phyloP scores from a whole-genome alignment of 2,797 vertebrate species.

The Cryptoblepharus egeriae region DNA sequence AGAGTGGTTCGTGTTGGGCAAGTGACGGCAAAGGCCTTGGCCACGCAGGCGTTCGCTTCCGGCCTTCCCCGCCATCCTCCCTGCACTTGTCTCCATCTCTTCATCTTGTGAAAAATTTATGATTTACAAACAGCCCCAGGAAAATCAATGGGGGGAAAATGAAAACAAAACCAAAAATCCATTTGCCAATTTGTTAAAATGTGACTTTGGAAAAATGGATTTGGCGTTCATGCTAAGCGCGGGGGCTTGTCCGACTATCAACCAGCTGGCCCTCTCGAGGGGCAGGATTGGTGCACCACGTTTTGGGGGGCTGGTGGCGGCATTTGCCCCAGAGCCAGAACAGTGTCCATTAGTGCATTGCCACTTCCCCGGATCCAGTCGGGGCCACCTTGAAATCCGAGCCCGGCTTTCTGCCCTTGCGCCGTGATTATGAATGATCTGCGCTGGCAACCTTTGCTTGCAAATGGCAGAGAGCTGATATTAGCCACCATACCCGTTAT shows the following conservation, averaged over 20 bases:
- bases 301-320: neutral
- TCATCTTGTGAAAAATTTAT: neutral
- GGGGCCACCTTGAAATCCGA: neutral
- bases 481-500: conserved; percentile 7
- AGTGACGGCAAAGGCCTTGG: neutral
- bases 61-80: too few species aligned
- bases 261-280: neutral
- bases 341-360: neutral
- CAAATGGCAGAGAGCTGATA: neutral
- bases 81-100: neutral
- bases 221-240: neutral
- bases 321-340: neutral
- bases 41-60: too few species aligned
- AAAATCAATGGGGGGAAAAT: neutral
- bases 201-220: neutral
- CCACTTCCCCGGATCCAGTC: neutral
- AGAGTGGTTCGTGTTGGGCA: too few species aligned
- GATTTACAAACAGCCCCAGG: neutral
- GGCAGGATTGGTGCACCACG: too few species aligned
- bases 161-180: neutral
- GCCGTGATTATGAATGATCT: neutral
- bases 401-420: neutral
- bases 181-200: conserved; percentile 15
- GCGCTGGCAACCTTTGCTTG: neutral
- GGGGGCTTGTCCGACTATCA: neutral